Evolutionary conservation across 2,797 vertebrate genomes (phyloP), one percentile per base, ranked within the genome.

Genomic region (Chiroxiphia lanceolata): DNA sequence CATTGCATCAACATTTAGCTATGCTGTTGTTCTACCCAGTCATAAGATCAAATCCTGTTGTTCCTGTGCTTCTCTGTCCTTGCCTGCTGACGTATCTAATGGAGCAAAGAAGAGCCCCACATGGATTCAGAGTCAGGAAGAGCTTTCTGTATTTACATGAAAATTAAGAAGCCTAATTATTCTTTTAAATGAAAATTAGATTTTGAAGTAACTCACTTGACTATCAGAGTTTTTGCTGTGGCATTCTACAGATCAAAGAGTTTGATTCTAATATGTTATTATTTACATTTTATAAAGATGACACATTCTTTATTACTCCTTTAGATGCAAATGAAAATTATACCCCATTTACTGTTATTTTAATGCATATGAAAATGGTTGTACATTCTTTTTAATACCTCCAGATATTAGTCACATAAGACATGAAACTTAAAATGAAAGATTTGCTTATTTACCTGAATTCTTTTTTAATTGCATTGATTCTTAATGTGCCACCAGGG

Each of bases 401-500:
- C 12, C 16, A 71, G 21, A 20, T 7, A 19, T 53, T 51, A 63
- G 31, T 31, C 1, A 3, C 53, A 51, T 33, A 56, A 38, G 48
- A 45, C 14, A 40, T 23, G 27, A 77, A 64, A 74, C 45, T 67
- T 72, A 59, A 89, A 85, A 44, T 25, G 40, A 77, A 90, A 50
- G 4, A 33, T 69, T 68, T 93, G 5, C 7, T 51, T 68, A 19
- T 74, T 91, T 48, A 13, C 22, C 34, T 29, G 61, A 50, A 68
- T 64, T 45, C 23, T 65, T 64, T 34, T 56, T 70, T 7, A 4
- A 13, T 42, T 81, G 15, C 29, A 22, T 48, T 50, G 87, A 38
- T 57, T 88, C 42, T 42, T 16, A 47, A 34, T 27, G 34, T 48
- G 64, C 96, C 97, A 94, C 93, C 51, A 96, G 97, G 65, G 74